These are phyloP conservation scores for Neogobius melanostomus DNA, from an alignment of 2,113 vertebrate genomes.

Conservation along the genomic window DNA sequence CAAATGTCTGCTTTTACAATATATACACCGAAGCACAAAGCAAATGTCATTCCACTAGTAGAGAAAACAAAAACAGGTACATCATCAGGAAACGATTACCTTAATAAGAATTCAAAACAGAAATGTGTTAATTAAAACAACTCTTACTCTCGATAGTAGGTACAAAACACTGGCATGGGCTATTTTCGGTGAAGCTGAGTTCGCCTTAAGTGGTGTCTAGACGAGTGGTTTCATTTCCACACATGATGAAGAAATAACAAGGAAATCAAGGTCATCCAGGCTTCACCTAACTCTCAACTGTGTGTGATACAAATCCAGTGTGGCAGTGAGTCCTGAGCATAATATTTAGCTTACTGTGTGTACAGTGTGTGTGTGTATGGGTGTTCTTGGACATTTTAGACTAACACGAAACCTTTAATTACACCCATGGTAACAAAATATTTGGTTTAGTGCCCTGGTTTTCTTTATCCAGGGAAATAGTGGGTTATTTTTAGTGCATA, in stretches of 20 bases:
- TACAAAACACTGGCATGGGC: not conserved
- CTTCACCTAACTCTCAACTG: not conserved
- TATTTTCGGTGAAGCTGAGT: not conserved
- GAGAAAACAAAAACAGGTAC: too few relatives aligned
- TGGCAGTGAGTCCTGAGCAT: not conserved
- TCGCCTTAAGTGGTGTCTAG: not conserved
- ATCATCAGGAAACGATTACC: too few relatives aligned
- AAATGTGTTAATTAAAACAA: not conserved
- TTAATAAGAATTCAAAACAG: not conserved
- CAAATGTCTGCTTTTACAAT: too few relatives aligned
- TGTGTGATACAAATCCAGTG: not conserved
- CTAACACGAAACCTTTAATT: not conserved
- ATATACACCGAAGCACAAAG: too few relatives aligned
- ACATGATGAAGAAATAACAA: not conserved
- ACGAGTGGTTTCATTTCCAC: slow-evolving; percentile 2
- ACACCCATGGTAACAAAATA: not conserved
- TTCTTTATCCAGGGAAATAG: not conserved
- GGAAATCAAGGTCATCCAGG: not conserved
- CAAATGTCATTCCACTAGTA: too few relatives aligned
- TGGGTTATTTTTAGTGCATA: not conserved
- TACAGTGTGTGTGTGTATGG: not conserved
- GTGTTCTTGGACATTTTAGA: not conserved
- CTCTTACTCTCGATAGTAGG: not conserved
- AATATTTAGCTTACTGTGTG: too few relatives aligned
- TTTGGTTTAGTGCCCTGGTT: not conserved